Evolutionary conservation across 2,113 vertebrate species (phyloP).

Genomic region (Malurus elegans): DNA sequence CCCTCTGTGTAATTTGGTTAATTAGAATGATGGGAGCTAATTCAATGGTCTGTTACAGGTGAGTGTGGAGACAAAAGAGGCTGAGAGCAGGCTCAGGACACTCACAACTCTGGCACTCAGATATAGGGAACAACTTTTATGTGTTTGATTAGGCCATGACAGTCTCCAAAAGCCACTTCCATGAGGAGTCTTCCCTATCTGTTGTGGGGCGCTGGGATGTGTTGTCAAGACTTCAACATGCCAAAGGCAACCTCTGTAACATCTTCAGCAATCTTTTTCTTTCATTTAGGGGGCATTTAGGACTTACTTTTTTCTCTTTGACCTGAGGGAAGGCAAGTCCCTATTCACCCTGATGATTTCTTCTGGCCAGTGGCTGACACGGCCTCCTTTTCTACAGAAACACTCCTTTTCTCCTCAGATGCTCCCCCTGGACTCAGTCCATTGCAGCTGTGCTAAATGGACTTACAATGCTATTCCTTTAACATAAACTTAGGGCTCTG

Average conservation of each 20-base stretch:
- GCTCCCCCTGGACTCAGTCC: neutral
- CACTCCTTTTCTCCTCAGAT: neutral
- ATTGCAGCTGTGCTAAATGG: neutral
- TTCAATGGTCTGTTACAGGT: neutral
- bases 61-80: neutral
- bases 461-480: neutral
- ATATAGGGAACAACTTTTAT: neutral
- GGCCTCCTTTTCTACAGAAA: neutral
- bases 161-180: neutral
- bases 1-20: neutral
- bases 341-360: neutral
- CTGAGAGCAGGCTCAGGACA: neutral
- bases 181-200: neutral
- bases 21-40: neutral
- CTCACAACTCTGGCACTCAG: neutral
- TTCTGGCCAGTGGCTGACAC: neutral
- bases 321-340: neutral
- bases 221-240: neutral
- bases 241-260: neutral
- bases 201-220: neutral
- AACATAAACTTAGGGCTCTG: neutral
- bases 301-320: neutral
- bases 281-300: neutral
- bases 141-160: neutral
- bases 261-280: neutral